phyloP scores from a whole-genome alignment of 1,140 invertebrate species.

The Pomacea maculata region DNA sequence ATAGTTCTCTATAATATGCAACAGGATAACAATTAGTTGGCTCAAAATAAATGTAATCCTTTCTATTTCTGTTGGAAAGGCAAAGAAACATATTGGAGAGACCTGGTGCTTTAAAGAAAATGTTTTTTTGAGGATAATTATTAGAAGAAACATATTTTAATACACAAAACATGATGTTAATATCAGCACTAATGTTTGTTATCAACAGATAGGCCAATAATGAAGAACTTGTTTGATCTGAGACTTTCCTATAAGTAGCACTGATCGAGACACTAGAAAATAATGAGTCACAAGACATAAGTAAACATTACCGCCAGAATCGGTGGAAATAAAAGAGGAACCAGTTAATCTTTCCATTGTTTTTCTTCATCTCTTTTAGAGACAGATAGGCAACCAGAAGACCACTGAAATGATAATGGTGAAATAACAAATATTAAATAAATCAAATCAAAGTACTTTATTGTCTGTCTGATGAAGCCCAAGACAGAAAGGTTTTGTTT shows the following conservation, averaged over 20 bases:
- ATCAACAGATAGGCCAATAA: background rate
- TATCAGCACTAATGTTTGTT: no score
- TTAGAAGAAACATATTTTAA: background rate
- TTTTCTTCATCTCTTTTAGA: conserved; percentile 66
- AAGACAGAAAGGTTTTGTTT: no score
- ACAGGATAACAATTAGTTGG: no score
- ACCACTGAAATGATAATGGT: conserved; percentile 67
- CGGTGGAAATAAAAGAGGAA: conserved; percentile 53
- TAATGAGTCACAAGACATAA: background rate
- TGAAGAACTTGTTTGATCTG: background rate
- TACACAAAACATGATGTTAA: background rate
- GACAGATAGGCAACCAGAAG: conserved; percentile 70
- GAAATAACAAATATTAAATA: background rate
- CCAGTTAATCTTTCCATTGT: conserved; percentile 56
- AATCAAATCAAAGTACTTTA: no score
- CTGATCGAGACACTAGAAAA: no score
- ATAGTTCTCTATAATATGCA: no score
- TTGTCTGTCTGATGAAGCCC: no score
- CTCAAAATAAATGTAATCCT: no score
- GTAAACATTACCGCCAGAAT: conserved; percentile 42
- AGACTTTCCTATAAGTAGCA: background rate
- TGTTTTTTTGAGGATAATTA: no score
- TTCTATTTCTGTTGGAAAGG: background rate
- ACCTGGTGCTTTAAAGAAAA: background rate
- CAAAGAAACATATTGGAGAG: background rate